Conservation (phyloP, 64 coral and sea anemone genomes). For the Stylophora pistillata region DNA sequence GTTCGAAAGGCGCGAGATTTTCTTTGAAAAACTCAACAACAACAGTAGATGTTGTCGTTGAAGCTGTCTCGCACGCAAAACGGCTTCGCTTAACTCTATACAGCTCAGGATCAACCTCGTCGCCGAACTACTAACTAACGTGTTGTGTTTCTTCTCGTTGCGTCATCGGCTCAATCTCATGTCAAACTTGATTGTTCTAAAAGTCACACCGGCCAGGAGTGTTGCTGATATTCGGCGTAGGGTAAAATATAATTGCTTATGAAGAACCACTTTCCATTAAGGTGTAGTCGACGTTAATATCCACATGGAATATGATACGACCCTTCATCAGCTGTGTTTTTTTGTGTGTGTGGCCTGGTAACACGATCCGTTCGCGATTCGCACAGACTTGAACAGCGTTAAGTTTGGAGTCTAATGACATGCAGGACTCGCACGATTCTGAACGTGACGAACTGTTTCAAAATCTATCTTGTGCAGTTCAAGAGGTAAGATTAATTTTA, state of each 20-base stretch:
- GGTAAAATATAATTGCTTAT: not conserved
- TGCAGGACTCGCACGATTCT: constrained; percentile 26
- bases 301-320: constrained; percentile 4
- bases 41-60: not conserved
- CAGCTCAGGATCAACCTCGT: not conserved
- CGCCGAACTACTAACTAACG: not conserved
- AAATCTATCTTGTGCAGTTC: constrained; percentile 57
- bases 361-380: not conserved
- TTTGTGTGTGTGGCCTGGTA: not conserved
- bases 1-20: not conserved
- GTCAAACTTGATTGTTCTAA: constrained; percentile 20
- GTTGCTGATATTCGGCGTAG: not conserved
- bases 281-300: not conserved
- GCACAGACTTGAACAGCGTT: not conserved
- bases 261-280: not conserved
- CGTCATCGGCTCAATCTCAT: not conserved
- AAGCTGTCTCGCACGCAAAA: not conserved
- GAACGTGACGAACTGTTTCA: constrained; percentile 30
- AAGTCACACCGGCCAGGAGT: not conserved
- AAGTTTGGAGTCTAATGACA: not conserved
- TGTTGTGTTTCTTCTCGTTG: not conserved
- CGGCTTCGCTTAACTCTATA: not conserved
- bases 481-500: constrained; percentile 40
- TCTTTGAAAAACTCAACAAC: not conserved
- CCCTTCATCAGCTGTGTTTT: not conserved